A percentile compares a stretch with the other conserved stretches of the same genome.
Conservation (phyloP, 1,140 invertebrate species). For the Drosophila mojavensis region DNA sequence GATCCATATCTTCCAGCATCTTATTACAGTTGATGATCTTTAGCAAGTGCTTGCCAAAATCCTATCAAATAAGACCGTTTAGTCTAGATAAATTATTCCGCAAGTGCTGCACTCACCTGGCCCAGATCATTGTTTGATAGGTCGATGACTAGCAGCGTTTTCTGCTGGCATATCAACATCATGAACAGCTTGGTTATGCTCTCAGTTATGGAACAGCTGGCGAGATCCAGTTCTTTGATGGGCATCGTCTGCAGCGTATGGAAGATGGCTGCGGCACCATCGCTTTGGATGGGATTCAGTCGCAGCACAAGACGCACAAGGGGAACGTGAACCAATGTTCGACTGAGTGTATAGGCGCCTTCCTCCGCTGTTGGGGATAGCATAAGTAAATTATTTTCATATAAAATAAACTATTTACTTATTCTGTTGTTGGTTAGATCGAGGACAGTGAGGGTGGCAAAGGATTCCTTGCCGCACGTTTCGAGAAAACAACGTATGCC, state of each 20-base stretch:
- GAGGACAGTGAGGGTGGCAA: constrained; percentile 68
- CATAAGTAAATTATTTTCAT: background rate
- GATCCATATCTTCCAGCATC: constrained; percentile 62
- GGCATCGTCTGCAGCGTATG: constrained; percentile 66
- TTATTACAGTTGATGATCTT: constrained; percentile 75
- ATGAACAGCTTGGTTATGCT: constrained; percentile 76
- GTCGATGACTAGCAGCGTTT: constrained; percentile 62
- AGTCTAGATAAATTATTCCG: background rate
- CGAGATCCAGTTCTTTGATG: constrained; percentile 62
- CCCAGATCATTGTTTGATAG: constrained; percentile 74
- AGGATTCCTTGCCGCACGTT: constrained; percentile 72
- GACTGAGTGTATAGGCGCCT: constrained; percentile 73
- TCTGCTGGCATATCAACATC: constrained; percentile 71
- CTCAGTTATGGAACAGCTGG: constrained; percentile 65
- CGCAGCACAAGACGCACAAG: constrained; percentile 67
- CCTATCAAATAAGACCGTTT: constrained; percentile 23
- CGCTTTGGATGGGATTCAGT: constrained; percentile 79
- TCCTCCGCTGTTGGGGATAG: constrained; percentile 59
- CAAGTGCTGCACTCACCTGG: constrained; percentile 37
- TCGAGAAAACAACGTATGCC: constrained; percentile 79
- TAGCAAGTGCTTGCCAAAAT: constrained; percentile 71
- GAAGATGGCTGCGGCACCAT: constrained; percentile 80
- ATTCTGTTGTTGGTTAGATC: constrained; percentile 83
- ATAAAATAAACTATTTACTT: constrained; percentile 40
- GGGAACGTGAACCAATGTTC: constrained; percentile 57